Base-by-base conservation (phyloP, 2,797 vertebrate genomes). In the Lates japonicus region DNA sequence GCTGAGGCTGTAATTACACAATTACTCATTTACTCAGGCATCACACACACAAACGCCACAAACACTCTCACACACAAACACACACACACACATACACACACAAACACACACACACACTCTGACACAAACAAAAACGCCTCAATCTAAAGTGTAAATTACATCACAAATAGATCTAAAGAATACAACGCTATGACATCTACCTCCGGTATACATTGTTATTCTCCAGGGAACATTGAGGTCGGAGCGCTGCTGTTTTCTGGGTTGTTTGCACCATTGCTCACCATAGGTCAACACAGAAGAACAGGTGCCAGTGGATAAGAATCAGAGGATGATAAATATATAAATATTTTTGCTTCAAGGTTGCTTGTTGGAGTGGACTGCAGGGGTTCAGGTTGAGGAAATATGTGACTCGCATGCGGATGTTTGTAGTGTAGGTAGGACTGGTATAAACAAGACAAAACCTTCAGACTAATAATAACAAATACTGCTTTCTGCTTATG, bases 121-220 rank as follows among this genome's bases (percentile, higher is more conserved):
- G n/a, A 37, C 29, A 73, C 35, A 65, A 69, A 85, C 44, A 79
- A 63, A 37, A 16, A 71, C 20, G 67, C 57, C n/a, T 69, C 29
- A 20, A 13, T 69, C 22, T 54, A 4, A 44, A 65, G 37, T 41
- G 33, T 20, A 59, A 78, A 64, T 7, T 10, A 57, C 52, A 82
- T 71, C 31, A 12, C 39, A n/a, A 46, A 35, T 52, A 70, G 41
- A 86, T 81, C 25, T 39, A 60, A 74, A 76, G 29, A 42, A 22
- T 39, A 68, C n/a, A 64, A 59, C 29, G 7, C 62, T 57, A 76
- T 3, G 11, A 78, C 48, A 46, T 74, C 84, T 87, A 98, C 98
- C 96, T 99, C 98, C 0, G 96, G 93, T n/a, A n/a, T 67, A 95
- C 91, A 25, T 99, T 99, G 90, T 99, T 99, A 90, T 99, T 99